Evolutionary conservation across 2,797 vertebrate species (phyloP).

Genomic region (Sebastes miniatus): DNA sequence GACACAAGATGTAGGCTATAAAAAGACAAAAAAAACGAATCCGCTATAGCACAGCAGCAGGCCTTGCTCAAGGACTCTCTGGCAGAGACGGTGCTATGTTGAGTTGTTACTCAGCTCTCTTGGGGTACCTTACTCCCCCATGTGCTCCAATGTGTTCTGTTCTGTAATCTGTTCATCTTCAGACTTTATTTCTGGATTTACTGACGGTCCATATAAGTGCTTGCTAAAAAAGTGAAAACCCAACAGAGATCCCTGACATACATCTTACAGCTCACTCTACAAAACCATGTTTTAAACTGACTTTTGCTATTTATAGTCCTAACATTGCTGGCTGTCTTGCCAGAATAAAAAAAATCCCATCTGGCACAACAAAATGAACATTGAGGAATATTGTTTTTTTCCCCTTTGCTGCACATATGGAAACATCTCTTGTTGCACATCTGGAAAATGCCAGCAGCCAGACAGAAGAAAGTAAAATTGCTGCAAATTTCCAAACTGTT

Average conservation of each 20-base stretch:
- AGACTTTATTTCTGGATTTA: background rate
- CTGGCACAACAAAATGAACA: conserved; percentile 35
- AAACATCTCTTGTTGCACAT: conserved; percentile 81
- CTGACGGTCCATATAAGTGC: background rate
- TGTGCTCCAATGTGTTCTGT: background rate
- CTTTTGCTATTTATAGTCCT: conserved; percentile 10
- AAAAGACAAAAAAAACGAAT: background rate
- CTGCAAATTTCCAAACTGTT: conserved; percentile 76
- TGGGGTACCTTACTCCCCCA: no score
- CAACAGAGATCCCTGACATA: background rate
- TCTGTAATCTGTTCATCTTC: background rate
- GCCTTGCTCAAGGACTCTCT: background rate
- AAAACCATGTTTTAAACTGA: background rate
- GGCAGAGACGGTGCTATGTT: background rate
- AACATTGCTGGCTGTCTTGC: conserved; percentile 1
- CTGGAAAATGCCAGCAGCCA: conserved; percentile 77
- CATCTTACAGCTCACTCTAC: background rate
- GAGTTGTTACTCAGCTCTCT: background rate
- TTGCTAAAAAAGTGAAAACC: background rate
- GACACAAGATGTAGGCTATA: background rate
- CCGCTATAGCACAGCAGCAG: background rate
- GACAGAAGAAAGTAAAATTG: conserved; percentile 76
- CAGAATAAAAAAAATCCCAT: conserved; percentile 12
- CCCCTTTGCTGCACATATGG: conserved; percentile 74
- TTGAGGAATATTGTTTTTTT: conserved; percentile 43